phyloP scores from a whole-genome alignment of 2,113 vertebrate species.

The Poeciliopsis turrubarensis region DNA sequence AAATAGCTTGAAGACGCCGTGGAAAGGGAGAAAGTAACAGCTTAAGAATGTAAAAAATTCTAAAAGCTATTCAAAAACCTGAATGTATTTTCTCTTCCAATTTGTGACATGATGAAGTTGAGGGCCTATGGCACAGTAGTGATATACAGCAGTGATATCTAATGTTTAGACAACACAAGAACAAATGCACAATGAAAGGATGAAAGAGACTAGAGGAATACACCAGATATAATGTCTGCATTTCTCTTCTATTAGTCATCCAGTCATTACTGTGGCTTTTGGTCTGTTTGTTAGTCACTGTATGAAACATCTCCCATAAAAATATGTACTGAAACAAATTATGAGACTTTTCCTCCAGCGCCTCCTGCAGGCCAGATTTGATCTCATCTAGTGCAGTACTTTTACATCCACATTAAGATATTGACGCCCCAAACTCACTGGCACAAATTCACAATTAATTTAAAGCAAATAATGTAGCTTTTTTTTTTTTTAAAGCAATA shows the following conservation, averaged over 20 bases:
- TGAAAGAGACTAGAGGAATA: not conserved
- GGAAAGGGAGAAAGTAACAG: not conserved
- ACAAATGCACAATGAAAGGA: not conserved
- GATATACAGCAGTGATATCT: not conserved
- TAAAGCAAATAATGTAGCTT: no score
- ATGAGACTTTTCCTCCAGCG: slow-evolving; percentile 23
- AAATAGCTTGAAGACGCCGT: not conserved
- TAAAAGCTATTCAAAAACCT: not conserved
- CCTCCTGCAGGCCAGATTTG: slow-evolving; percentile 11
- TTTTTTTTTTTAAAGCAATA: not conserved
- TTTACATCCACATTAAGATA: not conserved
- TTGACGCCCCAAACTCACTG: no score
- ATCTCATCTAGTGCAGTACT: not conserved
- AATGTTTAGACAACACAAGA: not conserved
- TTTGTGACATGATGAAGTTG: not conserved
- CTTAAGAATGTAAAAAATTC: not conserved
- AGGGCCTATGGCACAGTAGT: not conserved
- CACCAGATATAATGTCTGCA: not conserved
- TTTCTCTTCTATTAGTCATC: not conserved
- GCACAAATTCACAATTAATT: no score
- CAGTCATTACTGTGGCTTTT: not conserved
- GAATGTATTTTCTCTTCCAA: not conserved
- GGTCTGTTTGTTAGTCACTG: not conserved
- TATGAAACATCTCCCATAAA: not conserved
- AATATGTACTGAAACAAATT: not conserved